These are phyloP conservation scores for Pseudomyrmex cubaensis DNA, from an alignment of 1,140 invertebrate genomes.

Conservation along the genomic window DNA sequence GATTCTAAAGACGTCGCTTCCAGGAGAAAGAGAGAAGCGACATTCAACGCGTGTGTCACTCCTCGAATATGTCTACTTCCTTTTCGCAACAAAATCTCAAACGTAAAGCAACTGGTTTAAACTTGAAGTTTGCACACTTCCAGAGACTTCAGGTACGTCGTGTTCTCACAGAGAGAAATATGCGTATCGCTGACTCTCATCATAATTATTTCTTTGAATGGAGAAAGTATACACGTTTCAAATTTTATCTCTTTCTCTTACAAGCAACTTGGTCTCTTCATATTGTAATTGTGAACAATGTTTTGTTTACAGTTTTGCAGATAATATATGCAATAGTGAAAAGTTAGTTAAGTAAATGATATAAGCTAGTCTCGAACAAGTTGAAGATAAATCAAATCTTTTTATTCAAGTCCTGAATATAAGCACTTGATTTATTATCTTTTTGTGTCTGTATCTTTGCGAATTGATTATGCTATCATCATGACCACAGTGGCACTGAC, in stretches of 20 bases:
- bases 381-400: too few species aligned
- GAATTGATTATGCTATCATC: constrained; percentile 78
- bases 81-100: constrained; percentile 7
- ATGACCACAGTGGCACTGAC: constrained; percentile 81
- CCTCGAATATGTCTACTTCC: constrained; percentile 24
- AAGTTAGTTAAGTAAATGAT: constrained; percentile 64
- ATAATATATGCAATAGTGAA: constrained; percentile 75
- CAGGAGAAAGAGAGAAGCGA: too few species aligned
- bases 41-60: not conserved
- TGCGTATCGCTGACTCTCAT: too few species aligned
- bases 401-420: too few species aligned
- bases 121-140: not conserved
- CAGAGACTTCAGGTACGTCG: constrained; percentile 18
- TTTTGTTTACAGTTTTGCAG: constrained; percentile 74
- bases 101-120: not conserved
- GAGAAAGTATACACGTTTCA: constrained; percentile 14
- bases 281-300: not conserved
- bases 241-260: constrained; percentile 57
- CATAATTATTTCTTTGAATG: too few species aligned
- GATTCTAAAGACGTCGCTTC: not conserved
- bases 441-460: constrained; percentile 66
- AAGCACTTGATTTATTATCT: constrained; percentile 58
- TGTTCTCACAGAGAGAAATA: too few species aligned
- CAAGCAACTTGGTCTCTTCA: not conserved
- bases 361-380: constrained; percentile 37